Base-by-base conservation (phyloP, 2,888 invertebrate species). In the Vesta saturnalis region DNA sequence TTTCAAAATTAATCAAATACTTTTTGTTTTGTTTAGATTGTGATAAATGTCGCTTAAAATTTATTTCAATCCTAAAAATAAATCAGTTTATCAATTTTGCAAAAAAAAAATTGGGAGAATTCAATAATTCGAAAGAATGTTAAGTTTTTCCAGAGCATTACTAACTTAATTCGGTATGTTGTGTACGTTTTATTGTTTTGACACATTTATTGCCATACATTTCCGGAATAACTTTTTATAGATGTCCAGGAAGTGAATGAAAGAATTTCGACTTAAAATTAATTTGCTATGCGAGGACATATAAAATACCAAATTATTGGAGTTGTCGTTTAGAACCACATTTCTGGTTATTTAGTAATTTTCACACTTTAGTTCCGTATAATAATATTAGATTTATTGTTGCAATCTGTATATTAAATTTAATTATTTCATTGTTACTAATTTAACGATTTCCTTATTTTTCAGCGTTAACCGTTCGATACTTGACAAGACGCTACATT, bases 381-480 rank as follows among this genome's bases (percentile, higher is more conserved):
- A 21, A 59, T 52, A 52, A 21, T 18, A 21, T 8, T 14, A 54
- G 46, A 62, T 62, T 62, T 62, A 62, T 30, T 52, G 16, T 30
- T 3, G 5, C 23, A 22, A 30, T 15, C 56, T 56, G 56, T 14
- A 10, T n/a, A 52, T 52, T 19, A 8, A 21, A 19, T 18, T 47
- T 47, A 47, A 12, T 18, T 19, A 10, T 43, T 52, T 19, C n/a
- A 21, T 21, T 19, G 52, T n/a, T 19, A 5, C 8, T 52, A 52
- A 19, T 18, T 52, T 52, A 52, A 52, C 19, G 21, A 52, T 19
- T 52, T 52, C 52, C 52, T 52, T 52, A 21, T 39, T 39, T 87
- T 86, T 58, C 86, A 93, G 93, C 93, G 74, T 85, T 93, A 61
- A 92, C 92, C 66, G 93, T 93, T 1, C 88, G 93, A 73, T 93